phyloP scores from a whole-genome alignment of 2,797 vertebrate species.

The Diglossa cyanea region DNA sequence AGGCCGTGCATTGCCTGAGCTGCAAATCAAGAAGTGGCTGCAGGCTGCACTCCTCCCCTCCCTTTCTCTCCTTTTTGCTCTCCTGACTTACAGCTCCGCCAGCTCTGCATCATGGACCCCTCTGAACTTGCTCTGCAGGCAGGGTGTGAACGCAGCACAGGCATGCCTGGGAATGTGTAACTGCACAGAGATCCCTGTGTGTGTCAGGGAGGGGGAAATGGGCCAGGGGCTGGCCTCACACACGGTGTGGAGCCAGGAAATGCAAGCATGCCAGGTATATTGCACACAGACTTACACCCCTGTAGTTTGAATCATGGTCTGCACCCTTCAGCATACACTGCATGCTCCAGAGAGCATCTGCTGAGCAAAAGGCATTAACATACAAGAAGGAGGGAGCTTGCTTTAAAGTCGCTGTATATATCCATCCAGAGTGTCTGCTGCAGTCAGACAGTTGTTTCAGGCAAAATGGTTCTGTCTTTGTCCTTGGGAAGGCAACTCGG shows the following conservation, averaged over 20 bases:
- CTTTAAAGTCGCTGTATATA: not conserved
- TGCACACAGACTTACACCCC: not conserved
- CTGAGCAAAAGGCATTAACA: slow-evolving; percentile 5
- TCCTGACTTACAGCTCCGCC: not conserved
- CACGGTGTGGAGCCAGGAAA: not conserved
- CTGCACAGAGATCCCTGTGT: fast-evolving
- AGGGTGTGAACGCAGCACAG: not conserved
- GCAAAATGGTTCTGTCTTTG: not conserved
- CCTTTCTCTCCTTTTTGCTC: not conserved
- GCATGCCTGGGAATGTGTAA: not conserved
- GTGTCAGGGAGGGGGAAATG: not conserved
- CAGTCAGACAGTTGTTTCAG: not conserved
- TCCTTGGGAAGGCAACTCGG: not conserved
- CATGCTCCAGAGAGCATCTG: not conserved
- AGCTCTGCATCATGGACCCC: not conserved
- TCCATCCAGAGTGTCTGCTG: not conserved
- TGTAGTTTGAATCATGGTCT: not conserved
- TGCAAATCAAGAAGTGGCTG: not conserved
- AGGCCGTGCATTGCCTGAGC: not conserved
- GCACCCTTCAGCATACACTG: not conserved
- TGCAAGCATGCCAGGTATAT: too few relatives aligned
- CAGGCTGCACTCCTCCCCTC: not conserved
- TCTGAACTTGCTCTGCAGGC: not conserved
- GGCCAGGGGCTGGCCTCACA: not conserved
- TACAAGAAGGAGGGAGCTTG: not conserved